A percentile compares a stretch with the other conserved stretches of the same genome.
Evolutionary conservation across 2,888 invertebrate species (phyloP).

Genomic region (Spodoptera picta): DNA sequence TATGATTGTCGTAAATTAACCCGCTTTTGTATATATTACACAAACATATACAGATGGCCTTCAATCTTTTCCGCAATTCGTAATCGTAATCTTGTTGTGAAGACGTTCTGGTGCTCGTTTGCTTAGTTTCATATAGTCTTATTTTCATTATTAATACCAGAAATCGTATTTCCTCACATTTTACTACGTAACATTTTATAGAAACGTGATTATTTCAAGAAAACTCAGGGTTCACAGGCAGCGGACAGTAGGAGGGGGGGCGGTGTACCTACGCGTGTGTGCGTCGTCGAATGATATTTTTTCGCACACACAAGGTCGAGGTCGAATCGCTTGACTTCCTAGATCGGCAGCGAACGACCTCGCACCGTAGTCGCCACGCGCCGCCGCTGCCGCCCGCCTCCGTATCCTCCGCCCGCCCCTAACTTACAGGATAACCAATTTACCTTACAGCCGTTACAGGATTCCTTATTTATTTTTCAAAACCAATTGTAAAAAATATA

Average conservation of each 20-base stretch:
- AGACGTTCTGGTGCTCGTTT: slow-evolving; percentile 56
- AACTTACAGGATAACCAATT: slow-evolving; percentile 12
- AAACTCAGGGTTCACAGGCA: slow-evolving; percentile 33
- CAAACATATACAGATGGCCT: slow-evolving; percentile 65
- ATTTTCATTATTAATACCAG: slow-evolving; percentile 31
- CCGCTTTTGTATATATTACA: slow-evolving; percentile 51
- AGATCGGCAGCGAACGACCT: slow-evolving; percentile 74
- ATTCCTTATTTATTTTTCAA: too few species aligned
- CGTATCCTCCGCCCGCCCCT: slow-evolving; percentile 39
- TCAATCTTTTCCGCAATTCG: slow-evolving; percentile 73
- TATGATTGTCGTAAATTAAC: slow-evolving; percentile 55
- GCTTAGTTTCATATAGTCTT: slow-evolving; percentile 40
- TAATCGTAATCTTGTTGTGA: slow-evolving; percentile 69
- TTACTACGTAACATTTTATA: slow-evolving; percentile 19
- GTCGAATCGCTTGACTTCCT: slow-evolving; percentile 86
- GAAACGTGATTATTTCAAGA: slow-evolving; percentile 26
- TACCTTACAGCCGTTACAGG: slow-evolving; percentile 4
- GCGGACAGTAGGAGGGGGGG: slow-evolving; percentile 54
- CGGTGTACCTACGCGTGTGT: slow-evolving; percentile 54
- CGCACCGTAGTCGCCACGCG: slow-evolving; percentile 57
- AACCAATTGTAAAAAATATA: not conserved
- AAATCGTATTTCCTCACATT: slow-evolving; percentile 22
- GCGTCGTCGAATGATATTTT: slow-evolving; percentile 81
- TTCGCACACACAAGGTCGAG: slow-evolving; percentile 86
- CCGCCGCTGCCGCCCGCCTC: slow-evolving; percentile 35